Conservation (phyloP, 1,140 invertebrate species). For the Ceratina australensis region DNA sequence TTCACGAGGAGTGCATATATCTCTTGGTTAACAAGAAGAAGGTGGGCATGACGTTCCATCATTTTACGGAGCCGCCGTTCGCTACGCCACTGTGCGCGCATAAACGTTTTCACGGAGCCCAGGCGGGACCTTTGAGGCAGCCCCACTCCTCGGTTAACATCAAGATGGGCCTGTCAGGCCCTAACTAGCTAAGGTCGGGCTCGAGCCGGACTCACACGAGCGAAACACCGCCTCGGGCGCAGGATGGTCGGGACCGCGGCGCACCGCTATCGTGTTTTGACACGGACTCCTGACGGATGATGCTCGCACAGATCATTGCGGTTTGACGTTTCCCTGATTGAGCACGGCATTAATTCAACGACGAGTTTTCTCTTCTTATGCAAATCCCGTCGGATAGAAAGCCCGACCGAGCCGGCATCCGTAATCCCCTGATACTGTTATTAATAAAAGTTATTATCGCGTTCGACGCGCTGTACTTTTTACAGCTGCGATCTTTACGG, state of each 20-base stretch:
- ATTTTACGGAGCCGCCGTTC: slow-evolving; percentile 40
- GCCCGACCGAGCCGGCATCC: neutral
- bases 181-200: slow-evolving; percentile 73
- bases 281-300: slow-evolving; percentile 67
- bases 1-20: neutral
- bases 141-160: slow-evolving; percentile 67
- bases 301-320: slow-evolving; percentile 47
- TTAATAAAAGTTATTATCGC: neutral
- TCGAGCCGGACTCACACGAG: slow-evolving; percentile 64
- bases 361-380: slow-evolving; percentile 13
- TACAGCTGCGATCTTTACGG: neutral
- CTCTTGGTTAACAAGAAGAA: neutral
- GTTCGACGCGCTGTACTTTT: neutral
- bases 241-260: slow-evolving; percentile 52
- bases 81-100: slow-evolving; percentile 71
- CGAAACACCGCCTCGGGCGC: slow-evolving; percentile 54
- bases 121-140: slow-evolving; percentile 69
- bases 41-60: neutral
- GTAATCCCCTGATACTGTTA: neutral
- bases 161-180: slow-evolving; percentile 75
- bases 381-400: neutral
- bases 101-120: slow-evolving; percentile 75
- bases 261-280: slow-evolving; percentile 75
- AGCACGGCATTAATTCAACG: slow-evolving; percentile 57
- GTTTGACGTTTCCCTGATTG: slow-evolving; percentile 63